These are phyloP conservation scores for Meleagris gallopavo DNA, from an alignment of 2,113 vertebrate species.

Conservation along the genomic window DNA sequence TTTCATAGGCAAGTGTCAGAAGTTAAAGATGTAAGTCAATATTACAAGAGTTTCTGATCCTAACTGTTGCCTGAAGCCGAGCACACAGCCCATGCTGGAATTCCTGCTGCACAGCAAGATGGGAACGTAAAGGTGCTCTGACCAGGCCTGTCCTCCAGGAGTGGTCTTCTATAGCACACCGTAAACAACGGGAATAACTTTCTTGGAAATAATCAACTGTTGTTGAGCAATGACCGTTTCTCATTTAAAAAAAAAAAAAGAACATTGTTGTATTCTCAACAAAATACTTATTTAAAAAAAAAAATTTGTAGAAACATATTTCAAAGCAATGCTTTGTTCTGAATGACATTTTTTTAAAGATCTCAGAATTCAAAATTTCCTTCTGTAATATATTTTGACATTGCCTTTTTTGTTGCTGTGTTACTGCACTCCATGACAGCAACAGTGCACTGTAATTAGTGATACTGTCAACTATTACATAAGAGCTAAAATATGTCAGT, in stretches of 20 bases:
- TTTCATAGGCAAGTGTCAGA: background rate
- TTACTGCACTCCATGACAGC: rapidly evolving
- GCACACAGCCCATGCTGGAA: background rate
- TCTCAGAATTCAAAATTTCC: background rate
- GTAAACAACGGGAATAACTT: background rate
- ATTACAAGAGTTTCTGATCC: background rate
- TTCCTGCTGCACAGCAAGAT: background rate
- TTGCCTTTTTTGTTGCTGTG: background rate
- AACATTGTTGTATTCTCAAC: background rate
- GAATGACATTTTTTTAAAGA: background rate
- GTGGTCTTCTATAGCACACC: background rate
- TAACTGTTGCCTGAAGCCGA: background rate
- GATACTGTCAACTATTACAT: background rate
- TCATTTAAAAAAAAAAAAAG: no score
- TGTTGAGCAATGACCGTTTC: no score
- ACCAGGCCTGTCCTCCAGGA: background rate
- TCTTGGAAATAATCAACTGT: background rate
- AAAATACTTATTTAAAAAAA: background rate
- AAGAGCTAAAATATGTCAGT: background rate
- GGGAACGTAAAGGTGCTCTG: background rate
- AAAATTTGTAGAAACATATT: background rate
- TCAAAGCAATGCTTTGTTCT: background rate
- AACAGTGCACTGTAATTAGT: background rate
- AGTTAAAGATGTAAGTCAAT: background rate
- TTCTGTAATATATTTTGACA: background rate